Evolutionary conservation across 2,797 vertebrate genomes (phyloP).

Genomic region (Galago senegalensis): DNA sequence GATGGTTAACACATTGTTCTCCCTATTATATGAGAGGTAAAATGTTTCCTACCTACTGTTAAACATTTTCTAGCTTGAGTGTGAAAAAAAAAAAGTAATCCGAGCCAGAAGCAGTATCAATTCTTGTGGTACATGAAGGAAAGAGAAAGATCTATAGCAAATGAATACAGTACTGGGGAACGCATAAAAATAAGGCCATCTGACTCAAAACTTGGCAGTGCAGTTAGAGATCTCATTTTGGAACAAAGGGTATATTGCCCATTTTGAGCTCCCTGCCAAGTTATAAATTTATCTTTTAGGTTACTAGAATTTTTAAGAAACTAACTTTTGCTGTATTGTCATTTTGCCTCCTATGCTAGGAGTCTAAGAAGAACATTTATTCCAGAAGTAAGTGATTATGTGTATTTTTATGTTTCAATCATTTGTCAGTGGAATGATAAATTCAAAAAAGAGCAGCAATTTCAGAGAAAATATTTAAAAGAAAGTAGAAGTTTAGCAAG

Average conservation of each 20-base stretch:
- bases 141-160: conserved; percentile 39
- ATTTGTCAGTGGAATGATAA: conserved; percentile 15
- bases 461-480: conserved; percentile 10
- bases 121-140: not conserved
- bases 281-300: not conserved
- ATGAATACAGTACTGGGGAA: not conserved
- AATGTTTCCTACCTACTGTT: not conserved
- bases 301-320: conserved; percentile 10
- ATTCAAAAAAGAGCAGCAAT: conserved; percentile 29
- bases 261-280: not conserved
- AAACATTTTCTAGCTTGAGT: not conserved
- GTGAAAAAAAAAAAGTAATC: not conserved
- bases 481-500: conserved; percentile 4
- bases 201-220: not conserved
- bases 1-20: not conserved
- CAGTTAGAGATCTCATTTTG: not conserved
- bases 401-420: not conserved
- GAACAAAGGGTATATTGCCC: not conserved
- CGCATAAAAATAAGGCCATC: not conserved
- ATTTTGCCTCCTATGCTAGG: not conserved
- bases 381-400: not conserved
- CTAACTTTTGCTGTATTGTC: not conserved
- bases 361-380: not conserved
- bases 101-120: conserved; percentile 30
- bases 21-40: not conserved